phyloP scores from a whole-genome alignment of 2,888 invertebrate genomes.

The Andrena camellia region DNA sequence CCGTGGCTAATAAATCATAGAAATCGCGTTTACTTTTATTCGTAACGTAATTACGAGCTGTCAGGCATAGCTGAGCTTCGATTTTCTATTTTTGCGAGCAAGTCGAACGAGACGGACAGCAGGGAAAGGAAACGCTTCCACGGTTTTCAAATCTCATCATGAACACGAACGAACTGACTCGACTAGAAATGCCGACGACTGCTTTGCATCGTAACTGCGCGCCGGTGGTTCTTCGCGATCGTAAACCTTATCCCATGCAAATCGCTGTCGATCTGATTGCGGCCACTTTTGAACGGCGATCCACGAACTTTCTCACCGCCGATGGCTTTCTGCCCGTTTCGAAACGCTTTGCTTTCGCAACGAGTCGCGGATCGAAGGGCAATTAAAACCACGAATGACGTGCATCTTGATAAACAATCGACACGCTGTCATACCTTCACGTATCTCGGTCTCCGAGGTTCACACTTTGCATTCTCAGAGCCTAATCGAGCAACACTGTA shows the following conservation, averaged over 20 bases:
- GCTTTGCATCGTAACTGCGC: slow-evolving; percentile 45
- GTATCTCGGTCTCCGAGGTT: no score
- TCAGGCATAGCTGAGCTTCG: neutral
- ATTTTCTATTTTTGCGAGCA: neutral
- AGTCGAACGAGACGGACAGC: neutral
- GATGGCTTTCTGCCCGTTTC: neutral
- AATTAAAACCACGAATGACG: neutral
- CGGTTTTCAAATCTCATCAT: slow-evolving; percentile 34
- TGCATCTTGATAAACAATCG: neutral
- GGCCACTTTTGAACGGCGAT: slow-evolving; percentile 11
- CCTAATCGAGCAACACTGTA: no score
- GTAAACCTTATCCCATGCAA: slow-evolving; percentile 43
- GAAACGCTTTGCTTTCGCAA: neutral
- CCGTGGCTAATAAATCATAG: neutral
- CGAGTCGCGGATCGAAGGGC: neutral
- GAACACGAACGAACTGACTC: slow-evolving; percentile 29
- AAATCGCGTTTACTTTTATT: neutral
- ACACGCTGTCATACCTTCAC: neutral
- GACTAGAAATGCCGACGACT: slow-evolving; percentile 29
- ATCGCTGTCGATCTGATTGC: slow-evolving; percentile 36
- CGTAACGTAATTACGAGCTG: neutral
- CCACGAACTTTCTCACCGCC: slow-evolving; percentile 7
- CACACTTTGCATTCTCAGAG: no score
- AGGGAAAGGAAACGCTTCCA: slow-evolving; percentile 2
- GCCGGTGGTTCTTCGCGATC: slow-evolving; percentile 21